Evolutionary conservation across 2,113 vertebrate species (phyloP).

Genomic region (Crotalus viridis): DNA sequence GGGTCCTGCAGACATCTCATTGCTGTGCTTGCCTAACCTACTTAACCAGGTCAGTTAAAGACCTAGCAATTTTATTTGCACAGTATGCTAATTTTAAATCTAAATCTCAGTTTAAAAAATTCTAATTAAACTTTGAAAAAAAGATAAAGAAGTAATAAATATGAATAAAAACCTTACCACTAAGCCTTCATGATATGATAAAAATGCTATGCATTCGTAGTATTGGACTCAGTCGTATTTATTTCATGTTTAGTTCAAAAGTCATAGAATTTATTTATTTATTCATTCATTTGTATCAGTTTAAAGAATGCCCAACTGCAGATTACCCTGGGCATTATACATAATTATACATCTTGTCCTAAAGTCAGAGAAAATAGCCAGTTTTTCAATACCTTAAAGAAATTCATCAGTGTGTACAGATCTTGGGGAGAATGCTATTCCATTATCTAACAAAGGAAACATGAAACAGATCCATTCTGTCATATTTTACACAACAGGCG

Average conservation of each 20-base stretch:
- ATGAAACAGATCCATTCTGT: neutral
- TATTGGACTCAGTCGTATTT: neutral
- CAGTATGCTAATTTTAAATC: neutral
- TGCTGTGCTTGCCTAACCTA: neutral
- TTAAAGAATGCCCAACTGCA: neutral
- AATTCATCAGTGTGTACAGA: neutral
- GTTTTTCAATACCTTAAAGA: neutral
- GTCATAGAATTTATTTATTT: neutral
- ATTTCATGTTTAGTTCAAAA: neutral
- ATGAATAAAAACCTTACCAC: neutral
- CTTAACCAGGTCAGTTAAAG: neutral
- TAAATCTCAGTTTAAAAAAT: neutral
- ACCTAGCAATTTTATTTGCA: neutral
- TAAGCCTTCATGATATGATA: neutral
- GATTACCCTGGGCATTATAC: neutral
- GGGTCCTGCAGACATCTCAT: neutral
- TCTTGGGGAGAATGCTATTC: neutral
- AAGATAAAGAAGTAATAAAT: neutral
- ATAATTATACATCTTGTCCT: neutral
- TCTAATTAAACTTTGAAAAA: neutral
- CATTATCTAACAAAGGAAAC: neutral
- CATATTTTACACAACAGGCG: neutral
- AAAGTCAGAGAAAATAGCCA: neutral
- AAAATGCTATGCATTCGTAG: neutral
- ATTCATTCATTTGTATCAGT: neutral